phyloP scores from a whole-genome alignment of 1,140 invertebrate genomes.

The Papilio dardanus region DNA sequence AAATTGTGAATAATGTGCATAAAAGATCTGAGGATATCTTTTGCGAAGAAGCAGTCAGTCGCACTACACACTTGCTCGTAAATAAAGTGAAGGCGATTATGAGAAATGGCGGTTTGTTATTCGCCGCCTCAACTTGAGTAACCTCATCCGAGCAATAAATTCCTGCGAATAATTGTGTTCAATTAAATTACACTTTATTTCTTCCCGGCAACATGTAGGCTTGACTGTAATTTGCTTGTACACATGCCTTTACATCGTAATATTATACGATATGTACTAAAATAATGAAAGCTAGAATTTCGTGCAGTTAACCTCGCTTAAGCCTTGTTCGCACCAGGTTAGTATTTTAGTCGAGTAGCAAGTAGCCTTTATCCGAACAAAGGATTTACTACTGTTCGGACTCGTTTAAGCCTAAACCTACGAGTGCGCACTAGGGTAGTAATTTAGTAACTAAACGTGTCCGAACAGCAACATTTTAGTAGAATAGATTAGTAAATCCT shows the following conservation, averaged over 20 bases:
- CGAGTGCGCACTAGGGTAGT: too few species aligned
- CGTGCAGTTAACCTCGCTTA: not conserved
- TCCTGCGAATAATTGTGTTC: constrained; percentile 27
- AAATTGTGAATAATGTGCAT: not conserved
- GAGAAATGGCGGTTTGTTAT: constrained; percentile 23
- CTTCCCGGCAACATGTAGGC: constrained; percentile 18
- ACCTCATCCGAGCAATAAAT: constrained; percentile 26
- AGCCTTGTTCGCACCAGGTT: too few species aligned
- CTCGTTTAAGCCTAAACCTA: too few species aligned
- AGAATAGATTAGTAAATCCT: too few species aligned
- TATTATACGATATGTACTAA: not conserved
- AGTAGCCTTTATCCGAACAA: too few species aligned
- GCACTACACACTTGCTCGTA: constrained; percentile 12
- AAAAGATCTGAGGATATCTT: not conserved
- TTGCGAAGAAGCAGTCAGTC: not conserved
- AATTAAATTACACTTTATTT: constrained; percentile 37
- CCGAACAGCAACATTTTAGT: too few species aligned
- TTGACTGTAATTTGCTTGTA: not conserved
- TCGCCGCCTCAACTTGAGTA: constrained; percentile 22
- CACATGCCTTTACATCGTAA: not conserved
- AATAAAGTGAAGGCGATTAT: constrained; percentile 22
- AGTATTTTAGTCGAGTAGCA: too few species aligned
- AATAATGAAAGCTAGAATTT: not conserved
- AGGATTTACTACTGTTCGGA: too few species aligned
- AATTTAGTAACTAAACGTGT: too few species aligned